Percentiles rank a stretch among this genome's conserved stretches.
phyloP scores from a whole-genome alignment of 2,888 invertebrate genomes.

The Petrophora chlorosata region DNA sequence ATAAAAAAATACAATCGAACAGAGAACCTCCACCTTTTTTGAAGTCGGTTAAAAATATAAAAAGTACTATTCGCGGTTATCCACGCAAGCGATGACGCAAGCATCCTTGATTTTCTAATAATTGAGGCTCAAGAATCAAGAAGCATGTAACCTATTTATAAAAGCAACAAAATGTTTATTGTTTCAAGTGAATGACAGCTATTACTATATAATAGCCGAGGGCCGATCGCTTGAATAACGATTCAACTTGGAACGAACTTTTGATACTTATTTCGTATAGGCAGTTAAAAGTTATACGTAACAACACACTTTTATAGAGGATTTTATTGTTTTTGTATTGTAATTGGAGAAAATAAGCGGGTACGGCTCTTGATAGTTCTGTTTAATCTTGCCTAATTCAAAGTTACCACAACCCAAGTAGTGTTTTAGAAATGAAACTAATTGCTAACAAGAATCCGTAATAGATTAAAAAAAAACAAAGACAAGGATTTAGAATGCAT shows the following conservation, averaged over 20 bases:
- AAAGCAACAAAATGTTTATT: conserved; percentile 18
- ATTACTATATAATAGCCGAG: conserved; percentile 19
- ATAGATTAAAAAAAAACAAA: too few species aligned
- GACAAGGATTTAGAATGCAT: too few species aligned
- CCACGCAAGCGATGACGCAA: too few species aligned
- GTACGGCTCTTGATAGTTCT: not conserved
- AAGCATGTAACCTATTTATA: too few species aligned
- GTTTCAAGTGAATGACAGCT: conserved; percentile 16
- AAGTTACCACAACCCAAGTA: not conserved
- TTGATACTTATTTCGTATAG: conserved; percentile 15
- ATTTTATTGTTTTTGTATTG: conserved; percentile 20
- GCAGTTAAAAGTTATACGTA: conserved; percentile 25
- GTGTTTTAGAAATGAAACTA: not conserved
- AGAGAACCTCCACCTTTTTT: too few species aligned
- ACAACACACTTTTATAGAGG: conserved; percentile 4
- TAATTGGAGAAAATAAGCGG: conserved; percentile 7
- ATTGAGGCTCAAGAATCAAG: too few species aligned
- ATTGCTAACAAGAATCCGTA: too few species aligned
- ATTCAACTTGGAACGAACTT: conserved; percentile 21
- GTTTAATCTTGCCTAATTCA: not conserved
- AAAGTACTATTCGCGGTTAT: too few species aligned
- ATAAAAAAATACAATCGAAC: too few species aligned
- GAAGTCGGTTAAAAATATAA: too few species aligned
- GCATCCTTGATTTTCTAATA: too few species aligned
- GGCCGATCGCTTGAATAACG: conserved; percentile 24